Evolutionary conservation across 1,140 invertebrate species (phyloP), one percentile per base, ranked within the genome.

Genomic region (Drosophila rufa): DNA sequence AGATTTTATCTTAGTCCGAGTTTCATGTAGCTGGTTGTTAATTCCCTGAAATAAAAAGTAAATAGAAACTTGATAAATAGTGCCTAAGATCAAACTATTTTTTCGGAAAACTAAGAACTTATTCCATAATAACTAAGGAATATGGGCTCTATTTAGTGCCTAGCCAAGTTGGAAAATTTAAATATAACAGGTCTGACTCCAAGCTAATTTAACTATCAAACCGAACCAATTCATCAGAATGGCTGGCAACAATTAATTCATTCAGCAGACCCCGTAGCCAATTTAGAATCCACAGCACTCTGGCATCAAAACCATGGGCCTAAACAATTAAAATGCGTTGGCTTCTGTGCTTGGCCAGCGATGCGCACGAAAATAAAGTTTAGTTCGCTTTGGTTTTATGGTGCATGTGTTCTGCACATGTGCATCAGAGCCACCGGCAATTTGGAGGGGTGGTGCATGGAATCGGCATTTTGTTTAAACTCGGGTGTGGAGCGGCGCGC

Each of bases 311-410:
- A 76, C 62, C 45, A 69, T 73, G 59, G 56, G 43, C 75, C 67
- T 79, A 69, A 84, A 84, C 82, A 84, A 84, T 79, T 51, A 56
- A 61, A 46, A 75, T 82, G 69, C 59, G 33, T 66, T 70, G 66
- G 70, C 43, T 67, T 65, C n/a, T 68, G 64, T 56, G 62, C 76
- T 59, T 60, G 73, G 61, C 53, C 82, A 85, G 65, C 74, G 82
- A 76, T 68, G 82, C 79, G 79, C 82, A 82, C 66, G 47, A 79
- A 86, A 75, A 79, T 82, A 82, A 79, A 82, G 48, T 82, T 86
- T 68, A 53, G 55, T 75, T 81, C 73, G 43, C n/a, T 14, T 82
- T 65, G 48, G 19, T 22, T 68, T 55, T 11, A 43, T 60, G 59
- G 40, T 64, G 76, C 83, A 83, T 77, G 67, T 89, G 83, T 68